Conservation (phyloP, 2,888 invertebrate species). For the Melinopterus prodromus region DNA sequence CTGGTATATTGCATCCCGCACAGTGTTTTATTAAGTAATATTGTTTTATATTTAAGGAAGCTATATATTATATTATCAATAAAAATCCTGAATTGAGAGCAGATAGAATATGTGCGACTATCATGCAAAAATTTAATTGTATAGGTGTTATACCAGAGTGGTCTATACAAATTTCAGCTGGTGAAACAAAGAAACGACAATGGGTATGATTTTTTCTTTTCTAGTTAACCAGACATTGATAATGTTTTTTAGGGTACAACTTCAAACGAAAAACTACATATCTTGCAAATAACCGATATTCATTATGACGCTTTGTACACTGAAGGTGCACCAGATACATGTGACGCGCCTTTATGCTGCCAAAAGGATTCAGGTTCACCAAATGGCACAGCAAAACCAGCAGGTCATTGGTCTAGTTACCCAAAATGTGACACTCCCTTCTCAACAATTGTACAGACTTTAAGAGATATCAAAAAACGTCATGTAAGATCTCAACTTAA, state of each 20-base stretch:
- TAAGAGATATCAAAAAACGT: conserved; percentile 61
- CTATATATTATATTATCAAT: conserved; percentile 63
- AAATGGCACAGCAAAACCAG: conserved; percentile 61
- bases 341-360: conserved; percentile 80
- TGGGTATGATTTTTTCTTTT: background rate
- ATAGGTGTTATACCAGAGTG: conserved; percentile 41
- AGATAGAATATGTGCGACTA: conserved; percentile 64
- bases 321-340: conserved; percentile 70
- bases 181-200: conserved; percentile 56
- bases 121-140: conserved; percentile 61
- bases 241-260: conserved; percentile 8
- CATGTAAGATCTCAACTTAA: conserved; percentile 36
- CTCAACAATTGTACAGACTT: conserved; percentile 71
- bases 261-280: background rate
- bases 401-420: conserved; percentile 83
- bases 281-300: conserved; percentile 76
- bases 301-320: conserved; percentile 79
- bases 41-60: background rate
- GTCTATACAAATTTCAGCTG: conserved; percentile 42
- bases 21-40: background rate
- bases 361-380: conserved; percentile 53
- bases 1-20: background rate
- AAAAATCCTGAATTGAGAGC: conserved; percentile 63
- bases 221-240: background rate
- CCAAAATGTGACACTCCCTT: conserved; percentile 78